These are phyloP conservation scores for Ditylenchus weischeri DNA, from an alignment of 2,888 invertebrate genomes.

Conservation along the genomic window DNA sequence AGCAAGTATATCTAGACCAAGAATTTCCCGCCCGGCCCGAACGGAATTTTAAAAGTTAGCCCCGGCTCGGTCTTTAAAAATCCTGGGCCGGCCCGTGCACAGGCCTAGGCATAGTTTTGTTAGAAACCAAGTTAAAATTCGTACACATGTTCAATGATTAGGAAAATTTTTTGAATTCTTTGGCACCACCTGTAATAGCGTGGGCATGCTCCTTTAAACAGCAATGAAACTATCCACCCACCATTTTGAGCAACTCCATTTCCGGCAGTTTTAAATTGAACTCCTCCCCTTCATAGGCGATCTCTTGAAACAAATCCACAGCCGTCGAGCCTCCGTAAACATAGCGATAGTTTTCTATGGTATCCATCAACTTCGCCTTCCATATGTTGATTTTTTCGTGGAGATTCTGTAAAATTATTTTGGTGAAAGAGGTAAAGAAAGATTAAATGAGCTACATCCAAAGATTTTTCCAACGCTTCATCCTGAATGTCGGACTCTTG, in stretches of 20 bases:
- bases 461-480: constrained; percentile 18
- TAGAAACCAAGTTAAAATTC: too few relatives aligned
- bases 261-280: constrained; percentile 18
- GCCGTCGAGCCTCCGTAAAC: constrained; percentile 13
- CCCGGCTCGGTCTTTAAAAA: too few relatives aligned
- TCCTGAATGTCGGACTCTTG: constrained; percentile 18
- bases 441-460: constrained; percentile 5
- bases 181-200: too few relatives aligned
- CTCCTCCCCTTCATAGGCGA: constrained; percentile 25
- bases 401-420: constrained; percentile 14
- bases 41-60: too few relatives aligned
- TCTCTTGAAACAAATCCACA: constrained; percentile 15
- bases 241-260: constrained; percentile 8
- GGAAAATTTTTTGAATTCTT: too few relatives aligned
- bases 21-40: too few relatives aligned
- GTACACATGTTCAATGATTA: too few relatives aligned
- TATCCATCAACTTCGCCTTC: constrained; percentile 12
- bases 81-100: too few relatives aligned
- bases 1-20: too few relatives aligned
- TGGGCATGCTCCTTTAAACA: too few relatives aligned
- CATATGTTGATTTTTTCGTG: constrained; percentile 23
- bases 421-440: too few relatives aligned
- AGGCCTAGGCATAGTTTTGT: too few relatives aligned
- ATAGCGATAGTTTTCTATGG: not conserved
- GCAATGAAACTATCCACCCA: not conserved